Base-by-base conservation (phyloP, 2,113 vertebrate species). In the Ia io region DNA sequence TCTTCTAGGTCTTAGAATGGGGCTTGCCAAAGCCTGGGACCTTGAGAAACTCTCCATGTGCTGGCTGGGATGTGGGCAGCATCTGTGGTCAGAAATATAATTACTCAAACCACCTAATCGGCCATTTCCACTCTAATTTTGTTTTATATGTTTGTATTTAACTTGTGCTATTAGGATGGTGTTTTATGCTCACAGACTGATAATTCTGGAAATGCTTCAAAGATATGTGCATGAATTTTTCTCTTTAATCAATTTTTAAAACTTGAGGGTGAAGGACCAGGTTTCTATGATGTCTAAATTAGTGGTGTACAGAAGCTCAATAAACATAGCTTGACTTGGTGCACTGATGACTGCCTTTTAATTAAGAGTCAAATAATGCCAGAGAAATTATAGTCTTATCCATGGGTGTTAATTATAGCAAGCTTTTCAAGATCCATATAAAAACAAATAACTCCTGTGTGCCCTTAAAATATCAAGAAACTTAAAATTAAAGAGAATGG, bases 71-170 rank as follows among this genome's bases (percentile, higher is more conserved):
- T 3, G 14, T 4, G 6, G 32, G 22, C 9, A 88, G 23, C 8
- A 65, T 94, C 18, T 84, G 53, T 79, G 16, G 10, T 73, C 63
- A 94, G 53, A 80, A 94, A 94, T 63, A 78, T 65, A 69, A 80
- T 77, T 61, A 69, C 37, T 79, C 51, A 47, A 47, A 80, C 37
- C 47, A 28, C 44, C 44, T 73, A 49, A 28, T 74, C 37, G 78
- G 22, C 82, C 37, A 87, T 78, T 70, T 94, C 65, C 30, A 44
- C 32, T 84, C 28, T 83, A 32, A 14, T 87, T 74, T 35, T 67
- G 4, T 74, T 37, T 35, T 84, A 65, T 70, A 44, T 89, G 35
- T 35, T 20, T 59, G 14, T 69, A 40, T 78, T 83, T 70, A 63
- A 83, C 53, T 63, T 91, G 51, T 91, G 7, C 32, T 73, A 8